phyloP scores from a whole-genome alignment of 1,140 invertebrate genomes.

The Orius insidiosus region DNA sequence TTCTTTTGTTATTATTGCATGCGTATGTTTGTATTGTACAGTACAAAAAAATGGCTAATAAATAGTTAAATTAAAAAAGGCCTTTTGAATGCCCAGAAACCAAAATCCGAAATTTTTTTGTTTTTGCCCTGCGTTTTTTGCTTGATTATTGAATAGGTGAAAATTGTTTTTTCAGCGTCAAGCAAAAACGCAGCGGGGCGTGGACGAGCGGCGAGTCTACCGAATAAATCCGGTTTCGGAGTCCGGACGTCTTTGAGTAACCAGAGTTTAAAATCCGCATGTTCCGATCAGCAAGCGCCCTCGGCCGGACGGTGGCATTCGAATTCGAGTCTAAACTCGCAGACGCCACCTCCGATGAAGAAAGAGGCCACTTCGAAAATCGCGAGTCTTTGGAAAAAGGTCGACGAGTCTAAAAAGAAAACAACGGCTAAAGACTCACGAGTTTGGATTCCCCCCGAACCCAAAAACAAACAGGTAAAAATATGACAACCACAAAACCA shows the following conservation, averaged over 20 bases:
- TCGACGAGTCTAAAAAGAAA: conserved; percentile 51
- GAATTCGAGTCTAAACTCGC: conserved; percentile 38
- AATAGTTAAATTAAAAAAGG: too few species aligned
- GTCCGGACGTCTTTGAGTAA: conserved; percentile 23
- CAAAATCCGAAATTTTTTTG: too few species aligned
- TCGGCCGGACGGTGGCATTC: conserved; percentile 24
- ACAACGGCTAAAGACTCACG: conserved; percentile 37
- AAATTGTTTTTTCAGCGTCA: not conserved
- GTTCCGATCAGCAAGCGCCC: conserved; percentile 26
- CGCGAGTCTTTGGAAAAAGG: conserved; percentile 71
- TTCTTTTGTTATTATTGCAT: too few species aligned
- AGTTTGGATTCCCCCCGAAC: conserved; percentile 38
- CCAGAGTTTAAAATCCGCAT: conserved; percentile 35
- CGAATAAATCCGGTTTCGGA: conserved; percentile 16
- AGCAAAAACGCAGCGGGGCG: conserved; percentile 14
- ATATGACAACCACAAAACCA: too few species aligned
- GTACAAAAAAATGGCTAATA: too few species aligned
- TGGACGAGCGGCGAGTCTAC: conserved; percentile 17
- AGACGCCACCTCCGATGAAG: conserved; percentile 28
- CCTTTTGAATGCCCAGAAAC: too few species aligned
- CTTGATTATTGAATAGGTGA: too few species aligned
- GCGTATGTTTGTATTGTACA: too few species aligned
- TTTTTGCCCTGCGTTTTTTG: too few species aligned
- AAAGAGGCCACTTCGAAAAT: conserved; percentile 73
- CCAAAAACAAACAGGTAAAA: conserved; percentile 8